Base-by-base conservation (phyloP, 2,113 vertebrate species). In the Trochalopteron elliotii region DNA sequence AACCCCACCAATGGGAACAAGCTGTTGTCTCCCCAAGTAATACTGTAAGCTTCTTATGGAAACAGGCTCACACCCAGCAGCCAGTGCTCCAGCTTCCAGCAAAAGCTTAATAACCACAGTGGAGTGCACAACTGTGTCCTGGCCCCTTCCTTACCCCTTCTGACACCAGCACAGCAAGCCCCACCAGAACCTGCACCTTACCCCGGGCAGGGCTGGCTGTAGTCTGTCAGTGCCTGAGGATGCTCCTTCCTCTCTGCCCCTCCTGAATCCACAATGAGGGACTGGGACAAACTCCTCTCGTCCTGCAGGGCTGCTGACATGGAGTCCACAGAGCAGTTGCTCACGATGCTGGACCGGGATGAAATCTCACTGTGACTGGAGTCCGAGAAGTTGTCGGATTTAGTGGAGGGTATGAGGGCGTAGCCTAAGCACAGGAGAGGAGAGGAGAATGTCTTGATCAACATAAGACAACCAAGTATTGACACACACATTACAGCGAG, bases 311-410 rank as follows among this genome's bases (percentile, higher is more conserved):
- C 96, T 11, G 97, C 96, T 11, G 98, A 98, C 97, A 99, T 97
- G 0, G 99, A 99, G 97, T 99, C 99, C 33, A 98, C 98, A 0
- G 99, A 99, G 89, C 98, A 99, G 93, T 98, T 99, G 96, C 98
- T 99, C 60, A 98, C 98, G 2, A 99, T 98, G 96, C 99, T 99
- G 98, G 99, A 99, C 45, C 99, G 98, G 15, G 99, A 99, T 0
- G 99, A 99, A 71, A 99, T 99, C 98, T 99, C 99, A 12, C 99
- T 99, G 97, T 99, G 99, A 65, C 99, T 99, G 35, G 99, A 99
- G 98, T 99, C 99, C 0, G 99, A 99, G 90, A 99, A 98, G 97
- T 99, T 99, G 94, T 99, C 99, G 0, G 98, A 98, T 94, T 98
- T 99, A 30, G 98, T 96, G 40, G 97, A 97, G 3, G 99, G 98